phyloP scores from a whole-genome alignment of 2,888 invertebrate species.

The Chaetogeoica ovagalla region DNA sequence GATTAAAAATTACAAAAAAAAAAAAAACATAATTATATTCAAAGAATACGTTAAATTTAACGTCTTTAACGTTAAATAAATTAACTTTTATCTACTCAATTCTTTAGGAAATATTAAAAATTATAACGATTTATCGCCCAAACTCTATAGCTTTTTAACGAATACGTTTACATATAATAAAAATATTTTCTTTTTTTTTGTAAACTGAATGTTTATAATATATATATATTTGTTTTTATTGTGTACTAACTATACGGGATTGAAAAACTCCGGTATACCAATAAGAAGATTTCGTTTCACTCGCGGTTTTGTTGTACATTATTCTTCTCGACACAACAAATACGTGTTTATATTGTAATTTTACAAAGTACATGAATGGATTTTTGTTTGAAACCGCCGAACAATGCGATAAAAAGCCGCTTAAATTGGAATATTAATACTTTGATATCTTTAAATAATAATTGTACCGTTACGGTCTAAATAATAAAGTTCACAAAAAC shows the following conservation, averaged over 20 bases:
- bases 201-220: constrained; percentile 4
- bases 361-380: constrained; percentile 18
- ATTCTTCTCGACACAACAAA: neutral
- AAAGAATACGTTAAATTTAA: no score
- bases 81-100: no score
- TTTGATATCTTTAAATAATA: constrained; percentile 13
- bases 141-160: neutral
- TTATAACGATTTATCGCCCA: neutral
- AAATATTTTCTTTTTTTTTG: neutral
- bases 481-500: neutral
- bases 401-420: constrained; percentile 9
- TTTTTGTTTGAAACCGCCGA: constrained; percentile 2
- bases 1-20: no score
- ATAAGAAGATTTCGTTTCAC: constrained; percentile 19
- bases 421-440: constrained; percentile 4
- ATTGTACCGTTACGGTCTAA: neutral
- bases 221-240: neutral
- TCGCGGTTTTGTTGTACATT: neutral
- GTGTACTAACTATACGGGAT: neutral
- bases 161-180: neutral
- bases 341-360: neutral
- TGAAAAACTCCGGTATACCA: constrained; percentile 1
- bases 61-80: no score
- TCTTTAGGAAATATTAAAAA: no score
- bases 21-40: no score